Evolutionary conservation across 1,140 invertebrate species (phyloP).

Genomic region (Triops cancriformis): DNA sequence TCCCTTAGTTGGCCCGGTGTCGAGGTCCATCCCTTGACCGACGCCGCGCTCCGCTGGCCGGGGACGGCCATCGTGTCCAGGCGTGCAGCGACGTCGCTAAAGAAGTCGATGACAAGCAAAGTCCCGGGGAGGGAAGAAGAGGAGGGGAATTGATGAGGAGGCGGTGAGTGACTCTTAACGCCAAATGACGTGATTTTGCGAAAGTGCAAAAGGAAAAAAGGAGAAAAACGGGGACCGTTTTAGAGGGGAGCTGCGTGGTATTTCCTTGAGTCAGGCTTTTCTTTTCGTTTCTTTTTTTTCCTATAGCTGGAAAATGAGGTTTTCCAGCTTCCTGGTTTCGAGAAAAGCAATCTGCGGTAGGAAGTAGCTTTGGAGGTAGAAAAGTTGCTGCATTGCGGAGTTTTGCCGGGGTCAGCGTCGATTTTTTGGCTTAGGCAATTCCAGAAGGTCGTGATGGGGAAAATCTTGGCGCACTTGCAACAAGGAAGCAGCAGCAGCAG

Average conservation of each 20-base stretch:
- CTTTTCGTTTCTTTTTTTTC: too few species aligned
- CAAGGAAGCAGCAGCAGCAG: not conserved
- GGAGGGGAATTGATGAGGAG: not conserved
- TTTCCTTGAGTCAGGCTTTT: too few species aligned
- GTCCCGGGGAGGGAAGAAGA: not conserved
- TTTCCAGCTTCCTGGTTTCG: not conserved
- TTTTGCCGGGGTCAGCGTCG: not conserved
- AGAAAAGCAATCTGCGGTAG: not conserved
- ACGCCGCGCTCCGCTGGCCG: too few species aligned
- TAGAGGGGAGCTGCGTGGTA: too few species aligned
- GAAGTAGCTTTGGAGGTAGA: not conserved
- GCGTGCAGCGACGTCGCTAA: conserved; percentile 3
- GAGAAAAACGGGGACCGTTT: not conserved
- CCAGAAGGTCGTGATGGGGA: not conserved
- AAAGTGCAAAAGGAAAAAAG: not conserved
- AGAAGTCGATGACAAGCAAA: conserved; percentile 1
- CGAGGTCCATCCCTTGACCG: not conserved
- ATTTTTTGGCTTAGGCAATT: not conserved
- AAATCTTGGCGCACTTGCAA: conserved; percentile 7
- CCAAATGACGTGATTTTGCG: not conserved
- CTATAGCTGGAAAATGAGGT: not conserved
- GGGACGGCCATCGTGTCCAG: not conserved
- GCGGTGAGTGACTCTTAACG: not conserved
- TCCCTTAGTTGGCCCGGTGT: not conserved
- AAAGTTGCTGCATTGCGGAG: not conserved